Evolutionary conservation across 2,797 vertebrate genomes (phyloP).

Genomic region (Neopelma chrysocephalum): DNA sequence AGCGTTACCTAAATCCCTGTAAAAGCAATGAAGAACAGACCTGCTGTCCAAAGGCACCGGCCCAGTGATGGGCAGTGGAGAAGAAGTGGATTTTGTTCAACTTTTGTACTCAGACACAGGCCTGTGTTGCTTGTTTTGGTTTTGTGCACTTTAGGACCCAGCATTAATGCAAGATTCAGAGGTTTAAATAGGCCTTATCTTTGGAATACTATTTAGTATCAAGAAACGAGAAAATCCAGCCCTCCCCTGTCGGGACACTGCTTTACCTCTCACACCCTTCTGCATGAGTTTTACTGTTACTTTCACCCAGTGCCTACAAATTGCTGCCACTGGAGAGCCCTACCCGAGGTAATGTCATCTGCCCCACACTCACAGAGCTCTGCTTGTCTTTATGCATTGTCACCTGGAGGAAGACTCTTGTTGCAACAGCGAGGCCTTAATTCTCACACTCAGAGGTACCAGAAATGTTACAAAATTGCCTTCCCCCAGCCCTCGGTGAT

Average conservation of each 20-base stretch:
- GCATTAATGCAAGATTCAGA: not conserved
- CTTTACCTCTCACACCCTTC: not conserved
- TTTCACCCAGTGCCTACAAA: not conserved
- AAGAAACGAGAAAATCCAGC: not conserved
- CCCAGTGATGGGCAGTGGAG: not conserved
- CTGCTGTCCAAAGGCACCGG: not conserved
- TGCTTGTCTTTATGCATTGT: not conserved
- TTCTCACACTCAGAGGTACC: accelerated
- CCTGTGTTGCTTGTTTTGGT: not conserved
- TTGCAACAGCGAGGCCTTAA: not conserved
- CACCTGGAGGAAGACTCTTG: not conserved
- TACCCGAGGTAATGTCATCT: accelerated
- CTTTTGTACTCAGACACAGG: not conserved
- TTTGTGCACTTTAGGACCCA: slow-evolving; percentile 21
- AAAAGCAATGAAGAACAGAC: not conserved
- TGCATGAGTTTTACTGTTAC: not conserved
- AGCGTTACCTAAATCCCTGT: not conserved
- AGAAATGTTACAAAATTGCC: not conserved
- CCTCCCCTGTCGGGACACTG: accelerated
- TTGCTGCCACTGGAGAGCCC: not conserved
- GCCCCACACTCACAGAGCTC: not conserved
- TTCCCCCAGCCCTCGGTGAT: not conserved
- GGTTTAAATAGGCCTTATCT: not conserved
- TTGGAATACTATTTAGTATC: not conserved
- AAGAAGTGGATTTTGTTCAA: slow-evolving; percentile 4